These are phyloP conservation scores for Noturus placidus DNA, from an alignment of 2,113 vertebrate species.

Conservation along the genomic window DNA sequence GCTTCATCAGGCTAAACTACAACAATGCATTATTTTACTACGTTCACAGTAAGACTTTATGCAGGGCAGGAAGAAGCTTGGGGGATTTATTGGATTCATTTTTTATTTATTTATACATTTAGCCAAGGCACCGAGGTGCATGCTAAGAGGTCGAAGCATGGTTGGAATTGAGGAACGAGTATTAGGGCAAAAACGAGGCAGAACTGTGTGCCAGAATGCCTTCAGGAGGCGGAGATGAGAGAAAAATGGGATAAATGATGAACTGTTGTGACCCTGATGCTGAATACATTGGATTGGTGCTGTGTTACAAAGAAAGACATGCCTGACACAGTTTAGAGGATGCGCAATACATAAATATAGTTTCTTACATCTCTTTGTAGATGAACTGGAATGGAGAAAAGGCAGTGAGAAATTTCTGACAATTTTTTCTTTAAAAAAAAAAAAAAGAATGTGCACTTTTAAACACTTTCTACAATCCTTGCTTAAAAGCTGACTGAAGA, in stretches of 20 bases:
- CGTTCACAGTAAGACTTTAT: not conserved
- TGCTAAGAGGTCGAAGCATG: slow-evolving; percentile 5
- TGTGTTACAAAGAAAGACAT: slow-evolving; percentile 5
- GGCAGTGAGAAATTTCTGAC: not conserved
- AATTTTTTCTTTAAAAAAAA: not conserved
- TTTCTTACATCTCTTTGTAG: not conserved
- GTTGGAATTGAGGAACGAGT: not conserved
- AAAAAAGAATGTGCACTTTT: not conserved
- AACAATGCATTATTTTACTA: not conserved
- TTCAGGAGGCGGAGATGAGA: not conserved
- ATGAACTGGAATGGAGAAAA: not conserved
- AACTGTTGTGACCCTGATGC: slow-evolving; percentile 11
- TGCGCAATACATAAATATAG: slow-evolving; percentile 2
- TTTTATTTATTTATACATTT: slow-evolving; percentile 26
- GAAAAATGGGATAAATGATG: slow-evolving; percentile 15
- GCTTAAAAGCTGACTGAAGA: not conserved
- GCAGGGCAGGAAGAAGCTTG: slow-evolving; percentile 2
- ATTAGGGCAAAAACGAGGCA: not conserved
- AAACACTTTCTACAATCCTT: not conserved
- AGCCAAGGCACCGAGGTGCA: slow-evolving; percentile 4
- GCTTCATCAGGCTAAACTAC: not conserved
- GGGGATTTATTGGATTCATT: slow-evolving; percentile 12
- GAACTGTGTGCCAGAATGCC: slow-evolving; percentile 3
- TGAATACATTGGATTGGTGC: not conserved
- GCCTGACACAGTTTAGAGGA: not conserved